These are phyloP conservation scores for Melinopterus prodromus DNA, from an alignment of 2,888 invertebrate genomes.

Conservation along the genomic window DNA sequence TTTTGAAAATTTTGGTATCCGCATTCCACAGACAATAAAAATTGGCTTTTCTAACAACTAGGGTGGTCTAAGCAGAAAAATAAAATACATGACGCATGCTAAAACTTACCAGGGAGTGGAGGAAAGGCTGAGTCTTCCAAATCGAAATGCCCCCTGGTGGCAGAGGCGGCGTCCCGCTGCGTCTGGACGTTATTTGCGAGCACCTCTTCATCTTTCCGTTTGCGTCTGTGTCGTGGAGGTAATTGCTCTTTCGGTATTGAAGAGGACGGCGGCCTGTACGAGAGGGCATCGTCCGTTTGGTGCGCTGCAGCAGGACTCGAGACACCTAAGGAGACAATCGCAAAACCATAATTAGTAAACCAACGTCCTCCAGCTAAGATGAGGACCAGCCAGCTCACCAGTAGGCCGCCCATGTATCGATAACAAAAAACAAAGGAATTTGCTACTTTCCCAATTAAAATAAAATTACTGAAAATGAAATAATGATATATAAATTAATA, in stretches of 20 bases:
- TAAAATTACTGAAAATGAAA: too few relatives aligned
- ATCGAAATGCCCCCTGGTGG: slow-evolving; percentile 73
- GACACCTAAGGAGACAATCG: slow-evolving; percentile 22
- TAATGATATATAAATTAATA: too few relatives aligned
- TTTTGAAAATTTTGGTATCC: too few relatives aligned
- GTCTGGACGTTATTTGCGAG: slow-evolving; percentile 36
- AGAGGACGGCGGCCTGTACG: slow-evolving; percentile 37
- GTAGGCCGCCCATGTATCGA: background rate
- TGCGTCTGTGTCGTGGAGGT: slow-evolving; percentile 60
- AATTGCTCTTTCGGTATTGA: slow-evolving; percentile 56
- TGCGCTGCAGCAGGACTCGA: slow-evolving; percentile 24
- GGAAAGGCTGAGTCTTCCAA: slow-evolving; percentile 82
- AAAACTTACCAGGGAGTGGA: slow-evolving; percentile 72
- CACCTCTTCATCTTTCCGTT: slow-evolving; percentile 57
- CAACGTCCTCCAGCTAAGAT: background rate
- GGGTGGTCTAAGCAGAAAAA: too few relatives aligned
- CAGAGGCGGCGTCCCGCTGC: slow-evolving; percentile 39
- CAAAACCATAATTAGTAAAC: background rate
- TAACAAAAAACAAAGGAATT: background rate
- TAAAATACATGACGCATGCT: background rate
- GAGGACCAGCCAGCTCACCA: background rate
- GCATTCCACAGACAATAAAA: too few relatives aligned
- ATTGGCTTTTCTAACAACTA: too few relatives aligned
- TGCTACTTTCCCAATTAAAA: background rate
- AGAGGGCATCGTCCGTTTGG: slow-evolving; percentile 32